Conservation (phyloP, 2,888 invertebrate genomes). For the Minunthozetes semirufus region DNA sequence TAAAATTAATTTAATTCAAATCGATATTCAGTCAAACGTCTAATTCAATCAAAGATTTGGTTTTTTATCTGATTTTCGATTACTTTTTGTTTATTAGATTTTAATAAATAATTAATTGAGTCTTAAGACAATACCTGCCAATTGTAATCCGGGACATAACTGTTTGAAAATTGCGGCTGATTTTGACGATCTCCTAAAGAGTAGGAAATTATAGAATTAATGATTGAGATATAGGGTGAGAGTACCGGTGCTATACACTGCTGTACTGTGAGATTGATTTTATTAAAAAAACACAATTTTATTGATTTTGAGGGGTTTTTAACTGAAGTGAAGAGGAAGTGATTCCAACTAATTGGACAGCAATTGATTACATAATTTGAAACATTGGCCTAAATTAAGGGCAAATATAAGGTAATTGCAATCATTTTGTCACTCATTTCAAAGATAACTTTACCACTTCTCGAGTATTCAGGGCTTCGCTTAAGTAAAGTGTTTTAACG, state of each 20-base stretch:
- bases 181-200: conserved; percentile 1
- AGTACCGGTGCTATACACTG: not conserved
- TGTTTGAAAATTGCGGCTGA: not conserved
- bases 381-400: conserved; percentile 8
- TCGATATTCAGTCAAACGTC: not conserved
- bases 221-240: not conserved
- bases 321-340: conserved; percentile 12
- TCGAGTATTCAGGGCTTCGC: not conserved
- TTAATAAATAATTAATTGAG: not conserved
- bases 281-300: not conserved
- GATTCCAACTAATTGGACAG: conserved; percentile 16
- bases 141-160: not conserved
- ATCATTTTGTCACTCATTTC: not conserved
- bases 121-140: not conserved
- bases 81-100: not conserved
- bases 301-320: not conserved
- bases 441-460: not conserved
- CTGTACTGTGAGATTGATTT: not conserved
- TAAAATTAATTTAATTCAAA: not conserved
- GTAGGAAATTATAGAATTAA: not conserved
- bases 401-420: conserved; percentile 8
- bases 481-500: conserved; percentile 13
- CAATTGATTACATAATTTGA: not conserved
- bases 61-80: not conserved
- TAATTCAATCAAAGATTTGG: not conserved